A percentile compares a stretch with the other conserved stretches of the same genome.
Evolutionary conservation across 2,888 invertebrate genomes (phyloP).

Genomic region (Abscondita cerata): DNA sequence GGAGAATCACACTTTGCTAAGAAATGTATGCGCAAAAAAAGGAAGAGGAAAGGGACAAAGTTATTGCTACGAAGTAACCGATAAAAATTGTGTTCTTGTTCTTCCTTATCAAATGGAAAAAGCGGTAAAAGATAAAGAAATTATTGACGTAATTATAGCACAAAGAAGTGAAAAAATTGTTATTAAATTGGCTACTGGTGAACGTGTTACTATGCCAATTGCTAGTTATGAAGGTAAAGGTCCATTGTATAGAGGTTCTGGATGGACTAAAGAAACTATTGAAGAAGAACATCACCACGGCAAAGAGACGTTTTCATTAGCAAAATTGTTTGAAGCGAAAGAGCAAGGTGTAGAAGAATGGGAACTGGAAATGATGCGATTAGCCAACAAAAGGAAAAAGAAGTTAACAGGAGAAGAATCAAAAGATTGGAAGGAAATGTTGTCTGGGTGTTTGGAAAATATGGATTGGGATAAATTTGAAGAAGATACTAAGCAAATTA

Average conservation of each 20-base stretch:
- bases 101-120: constrained; percentile 76
- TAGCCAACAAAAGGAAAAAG: constrained; percentile 54
- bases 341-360: constrained; percentile 56
- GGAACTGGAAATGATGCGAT: constrained; percentile 56
- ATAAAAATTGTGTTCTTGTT: constrained; percentile 74
- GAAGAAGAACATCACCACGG: constrained; percentile 57
- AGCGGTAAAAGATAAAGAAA: constrained; percentile 77
- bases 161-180: constrained; percentile 76
- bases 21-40: constrained; percentile 63
- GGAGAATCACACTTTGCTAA: constrained; percentile 49
- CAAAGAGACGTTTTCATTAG: constrained; percentile 61
- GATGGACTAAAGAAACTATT: constrained; percentile 62
- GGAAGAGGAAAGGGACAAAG: constrained; percentile 62
- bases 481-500: constrained; percentile 73
- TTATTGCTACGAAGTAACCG: constrained; percentile 77
- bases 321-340: constrained; percentile 66
- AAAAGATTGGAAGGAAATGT: constrained; percentile 58
- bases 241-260: constrained; percentile 53
- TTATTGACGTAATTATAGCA: constrained; percentile 77
- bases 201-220: constrained; percentile 71
- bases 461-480: constrained; percentile 68
- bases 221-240: constrained; percentile 50
- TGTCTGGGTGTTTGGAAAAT: constrained; percentile 67
- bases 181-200: constrained; percentile 72
- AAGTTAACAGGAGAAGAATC: constrained; percentile 52